A percentile compares a stretch with the other conserved stretches of the same genome.
phyloP scores from a whole-genome alignment of 2,113 vertebrate species.

The Xenopus laevis region DNA sequence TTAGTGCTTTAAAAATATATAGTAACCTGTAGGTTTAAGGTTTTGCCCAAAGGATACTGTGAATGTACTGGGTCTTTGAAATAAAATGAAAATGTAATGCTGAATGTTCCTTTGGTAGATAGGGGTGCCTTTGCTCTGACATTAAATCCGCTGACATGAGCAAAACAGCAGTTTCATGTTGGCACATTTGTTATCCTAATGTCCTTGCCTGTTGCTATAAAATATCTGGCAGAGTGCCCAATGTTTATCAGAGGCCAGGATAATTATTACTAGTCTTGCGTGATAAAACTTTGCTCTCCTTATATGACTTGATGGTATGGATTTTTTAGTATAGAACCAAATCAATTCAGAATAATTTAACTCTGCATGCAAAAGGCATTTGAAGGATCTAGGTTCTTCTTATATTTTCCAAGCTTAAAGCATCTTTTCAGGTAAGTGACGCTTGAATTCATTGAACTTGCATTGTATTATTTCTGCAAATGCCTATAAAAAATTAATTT shows the following conservation, averaged over 20 bases:
- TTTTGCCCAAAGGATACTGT: not conserved
- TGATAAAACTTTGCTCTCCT: constrained; percentile 53
- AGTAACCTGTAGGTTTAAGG: too few species aligned
- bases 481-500: too few species aligned
- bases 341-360: too few species aligned
- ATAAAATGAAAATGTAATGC: constrained; percentile 58
- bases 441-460: too few species aligned
- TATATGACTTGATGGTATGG: not conserved
- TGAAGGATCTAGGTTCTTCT: too few species aligned
- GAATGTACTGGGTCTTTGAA: constrained; percentile 46
- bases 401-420: too few species aligned
- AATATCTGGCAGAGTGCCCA: constrained; percentile 57
- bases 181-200: constrained; percentile 51
- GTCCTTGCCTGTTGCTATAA: constrained; percentile 59
- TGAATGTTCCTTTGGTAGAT: constrained; percentile 55
- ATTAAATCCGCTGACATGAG: constrained; percentile 67
- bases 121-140: constrained; percentile 69
- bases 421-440: too few species aligned
- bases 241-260: constrained; percentile 24
- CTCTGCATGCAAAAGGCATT: too few species aligned
- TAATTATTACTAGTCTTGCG: constrained; percentile 50
- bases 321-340: not conserved
- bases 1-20: too few species aligned
- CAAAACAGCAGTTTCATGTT: constrained; percentile 56
- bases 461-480: too few species aligned